These are phyloP conservation scores for Ficedula albicollis DNA, from an alignment of 2,797 vertebrate species.

Conservation along the genomic window DNA sequence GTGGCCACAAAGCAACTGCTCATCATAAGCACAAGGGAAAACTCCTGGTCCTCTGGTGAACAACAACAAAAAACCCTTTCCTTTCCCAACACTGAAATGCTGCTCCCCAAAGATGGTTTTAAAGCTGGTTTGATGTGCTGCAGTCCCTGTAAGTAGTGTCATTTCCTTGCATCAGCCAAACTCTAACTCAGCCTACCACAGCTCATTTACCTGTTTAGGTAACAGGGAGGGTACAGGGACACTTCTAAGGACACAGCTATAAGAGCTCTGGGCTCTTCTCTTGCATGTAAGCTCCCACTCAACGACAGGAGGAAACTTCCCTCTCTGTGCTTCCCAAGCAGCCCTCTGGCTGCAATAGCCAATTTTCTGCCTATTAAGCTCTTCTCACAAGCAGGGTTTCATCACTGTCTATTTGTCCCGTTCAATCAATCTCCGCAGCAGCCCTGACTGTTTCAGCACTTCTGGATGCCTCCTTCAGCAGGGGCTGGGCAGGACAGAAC, in stretches of 20 bases:
- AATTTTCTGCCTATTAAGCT: slow-evolving; percentile 57
- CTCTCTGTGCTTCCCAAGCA: background rate
- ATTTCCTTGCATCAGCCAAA: background rate
- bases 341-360: background rate
- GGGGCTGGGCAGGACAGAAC: background rate
- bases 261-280: background rate
- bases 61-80: background rate
- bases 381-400: slow-evolving; percentile 14
- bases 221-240: background rate
- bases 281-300: background rate
- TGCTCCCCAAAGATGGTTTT: background rate
- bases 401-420: background rate
- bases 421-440: slow-evolving; percentile 10
- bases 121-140: background rate
- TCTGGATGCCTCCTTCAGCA: background rate
- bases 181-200: background rate
- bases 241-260: background rate
- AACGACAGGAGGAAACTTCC: background rate
- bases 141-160: rapidly evolving
- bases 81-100: background rate
- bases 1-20: background rate
- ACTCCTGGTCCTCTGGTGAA: background rate
- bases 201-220: background rate
- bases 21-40: rapidly evolving
- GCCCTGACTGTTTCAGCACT: background rate